A percentile compares a stretch with the other conserved stretches of the same genome.
These are phyloP conservation scores for Xanthostigma xanthostigma DNA, from an alignment of 2,888 invertebrate genomes.

Conservation along the genomic window DNA sequence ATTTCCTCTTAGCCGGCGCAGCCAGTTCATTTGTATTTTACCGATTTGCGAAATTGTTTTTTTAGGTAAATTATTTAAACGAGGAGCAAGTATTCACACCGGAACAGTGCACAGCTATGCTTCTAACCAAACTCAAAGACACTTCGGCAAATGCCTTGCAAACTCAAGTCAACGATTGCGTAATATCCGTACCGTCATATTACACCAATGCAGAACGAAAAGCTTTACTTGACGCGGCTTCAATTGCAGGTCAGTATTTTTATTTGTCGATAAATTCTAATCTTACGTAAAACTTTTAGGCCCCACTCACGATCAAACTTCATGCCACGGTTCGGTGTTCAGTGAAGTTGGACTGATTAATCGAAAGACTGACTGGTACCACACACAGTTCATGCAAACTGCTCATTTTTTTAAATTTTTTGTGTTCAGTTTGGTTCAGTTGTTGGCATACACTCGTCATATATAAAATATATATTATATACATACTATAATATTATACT, in stretches of 20 bases:
- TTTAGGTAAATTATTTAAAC: conserved; percentile 66
- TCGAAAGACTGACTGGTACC: too few species aligned
- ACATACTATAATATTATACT: too few species aligned
- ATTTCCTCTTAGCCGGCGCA: too few species aligned
- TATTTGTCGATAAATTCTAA: not conserved
- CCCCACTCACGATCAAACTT: too few species aligned
- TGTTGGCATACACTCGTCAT: too few species aligned
- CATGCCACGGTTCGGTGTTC: too few species aligned
- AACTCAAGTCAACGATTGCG: conserved; percentile 86
- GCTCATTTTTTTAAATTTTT: too few species aligned
- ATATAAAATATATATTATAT: too few species aligned
- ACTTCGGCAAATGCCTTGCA: conserved; percentile 73
- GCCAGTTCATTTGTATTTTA: not conserved
- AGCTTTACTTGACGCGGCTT: conserved; percentile 80
- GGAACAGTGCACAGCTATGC: conserved; percentile 92
- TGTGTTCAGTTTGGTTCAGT: too few species aligned
- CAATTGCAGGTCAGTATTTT: conserved; percentile 56
- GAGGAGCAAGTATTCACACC: conserved; percentile 76
- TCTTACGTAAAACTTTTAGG: too few species aligned
- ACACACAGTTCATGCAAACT: too few species aligned
- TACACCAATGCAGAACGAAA: conserved; percentile 90
- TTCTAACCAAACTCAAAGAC: conserved; percentile 92
- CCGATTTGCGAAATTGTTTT: conserved; percentile 6
- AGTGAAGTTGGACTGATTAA: too few species aligned
- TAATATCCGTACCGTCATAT: conserved; percentile 86